Conservation (phyloP, 2,797 vertebrate species). For the Liparis tanakae region DNA sequence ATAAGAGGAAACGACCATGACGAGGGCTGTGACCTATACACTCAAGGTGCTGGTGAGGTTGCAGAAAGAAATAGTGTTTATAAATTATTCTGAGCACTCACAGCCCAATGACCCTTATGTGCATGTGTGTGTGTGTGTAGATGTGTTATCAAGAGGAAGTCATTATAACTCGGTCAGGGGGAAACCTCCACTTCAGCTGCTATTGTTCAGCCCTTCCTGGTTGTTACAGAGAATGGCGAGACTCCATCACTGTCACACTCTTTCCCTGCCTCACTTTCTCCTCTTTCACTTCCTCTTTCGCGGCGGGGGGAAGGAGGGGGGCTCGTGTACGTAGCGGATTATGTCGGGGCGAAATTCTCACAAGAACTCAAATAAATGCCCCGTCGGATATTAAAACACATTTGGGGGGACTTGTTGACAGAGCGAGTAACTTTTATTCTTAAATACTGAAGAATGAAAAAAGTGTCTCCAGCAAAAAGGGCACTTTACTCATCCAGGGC, state of each 20-base stretch:
- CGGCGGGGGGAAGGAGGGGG: no score
- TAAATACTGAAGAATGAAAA: no score
- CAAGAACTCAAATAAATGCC: no score
- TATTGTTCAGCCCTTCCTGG: slow-evolving; percentile 68
- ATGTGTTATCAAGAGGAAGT: slow-evolving; percentile 45
- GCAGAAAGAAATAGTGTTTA: slow-evolving; percentile 16
- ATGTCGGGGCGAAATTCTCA: no score
- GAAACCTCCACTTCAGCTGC: slow-evolving; percentile 50
- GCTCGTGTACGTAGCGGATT: no score
- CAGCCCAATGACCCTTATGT: slow-evolving; percentile 17
- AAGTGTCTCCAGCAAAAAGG: no score
- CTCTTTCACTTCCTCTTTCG: slow-evolving; percentile 4
- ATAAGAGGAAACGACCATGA: slow-evolving; percentile 27
- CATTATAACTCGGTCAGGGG: slow-evolving; percentile 44
- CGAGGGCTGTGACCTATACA: slow-evolving; percentile 9
- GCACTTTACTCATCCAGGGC: no score
- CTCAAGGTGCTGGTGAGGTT: slow-evolving; percentile 17
- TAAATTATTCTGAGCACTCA: slow-evolving; percentile 11
- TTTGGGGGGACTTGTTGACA: no score
- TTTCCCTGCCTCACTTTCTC: slow-evolving; percentile 10
- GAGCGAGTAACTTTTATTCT: no score
- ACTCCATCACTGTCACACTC: slow-evolving; percentile 37
- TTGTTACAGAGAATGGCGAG: slow-evolving; percentile 36
- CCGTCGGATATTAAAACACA: no score
- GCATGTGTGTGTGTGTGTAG: slow-evolving; percentile 4